phyloP scores from a whole-genome alignment of 2,888 invertebrate genomes.

The Spilarctia lutea region DNA sequence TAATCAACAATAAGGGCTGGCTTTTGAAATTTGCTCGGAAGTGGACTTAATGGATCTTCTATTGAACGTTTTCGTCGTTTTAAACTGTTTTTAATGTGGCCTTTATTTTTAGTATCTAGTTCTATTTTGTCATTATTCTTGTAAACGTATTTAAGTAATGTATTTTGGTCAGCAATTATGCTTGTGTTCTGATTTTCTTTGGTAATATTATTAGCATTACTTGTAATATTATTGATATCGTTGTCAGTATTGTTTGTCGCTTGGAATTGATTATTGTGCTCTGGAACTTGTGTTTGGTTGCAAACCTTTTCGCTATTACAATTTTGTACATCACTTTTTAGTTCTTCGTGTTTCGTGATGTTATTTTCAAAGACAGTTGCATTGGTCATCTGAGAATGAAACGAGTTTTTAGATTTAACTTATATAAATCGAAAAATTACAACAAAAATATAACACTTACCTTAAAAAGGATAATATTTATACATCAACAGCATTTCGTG shows the following conservation, averaged over 20 bases:
- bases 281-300: slow-evolving; percentile 33
- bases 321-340: slow-evolving; percentile 22
- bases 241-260: slow-evolving; percentile 21
- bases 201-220: slow-evolving; percentile 2
- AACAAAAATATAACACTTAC: slow-evolving; percentile 29
- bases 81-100: slow-evolving; percentile 71
- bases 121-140: slow-evolving; percentile 57
- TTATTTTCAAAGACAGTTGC: slow-evolving; percentile 58
- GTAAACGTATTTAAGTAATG: slow-evolving; percentile 71
- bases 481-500: neutral
- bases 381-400: slow-evolving; percentile 69
- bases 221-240: slow-evolving; percentile 16
- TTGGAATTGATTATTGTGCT: slow-evolving; percentile 15
- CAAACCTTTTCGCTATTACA: slow-evolving; percentile 22
- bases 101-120: slow-evolving; percentile 51
- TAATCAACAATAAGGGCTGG: slow-evolving; percentile 68
- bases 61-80: slow-evolving; percentile 65
- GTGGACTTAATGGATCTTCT: slow-evolving; percentile 32
- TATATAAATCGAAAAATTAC: neutral
- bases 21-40: slow-evolving; percentile 47
- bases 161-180: slow-evolving; percentile 54
- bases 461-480: slow-evolving; percentile 1
- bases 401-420: neutral
- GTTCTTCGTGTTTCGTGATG: slow-evolving; percentile 28
- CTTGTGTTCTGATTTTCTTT: slow-evolving; percentile 30